Conservation (phyloP, 1,140 invertebrate genomes). For the Homalodisca vitripennis region DNA sequence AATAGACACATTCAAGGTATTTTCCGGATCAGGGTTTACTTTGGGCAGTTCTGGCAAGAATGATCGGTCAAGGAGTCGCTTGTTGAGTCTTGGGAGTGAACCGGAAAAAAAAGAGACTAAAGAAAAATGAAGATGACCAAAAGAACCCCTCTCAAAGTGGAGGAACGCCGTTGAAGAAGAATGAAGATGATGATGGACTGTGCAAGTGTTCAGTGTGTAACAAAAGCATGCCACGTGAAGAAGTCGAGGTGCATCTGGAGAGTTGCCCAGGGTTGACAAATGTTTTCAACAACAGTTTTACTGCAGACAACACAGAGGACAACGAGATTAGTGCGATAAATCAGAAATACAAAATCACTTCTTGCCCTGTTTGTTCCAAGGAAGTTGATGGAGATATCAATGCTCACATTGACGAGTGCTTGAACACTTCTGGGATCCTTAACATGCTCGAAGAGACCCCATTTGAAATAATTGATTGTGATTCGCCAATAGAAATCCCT, state of each 20-base stretch:
- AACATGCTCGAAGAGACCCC: slow-evolving; percentile 13
- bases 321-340: slow-evolving; percentile 30
- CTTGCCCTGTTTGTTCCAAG: slow-evolving; percentile 35
- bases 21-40: slow-evolving; percentile 33
- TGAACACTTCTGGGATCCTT: slow-evolving; percentile 1
- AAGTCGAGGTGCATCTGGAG: slow-evolving; percentile 52
- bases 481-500: not conserved
- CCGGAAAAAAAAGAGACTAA: not conserved
- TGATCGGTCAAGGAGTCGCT: not conserved
- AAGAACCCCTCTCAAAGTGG: not conserved
- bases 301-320: slow-evolving; percentile 29
- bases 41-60: slow-evolving; percentile 26
- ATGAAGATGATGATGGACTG: slow-evolving; percentile 24
- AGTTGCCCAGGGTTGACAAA: slow-evolving; percentile 42
- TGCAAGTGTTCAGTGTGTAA: slow-evolving; percentile 57
- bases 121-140: not conserved
- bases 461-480: not conserved
- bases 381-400: slow-evolving; percentile 35
- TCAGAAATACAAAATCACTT: slow-evolving; percentile 28
- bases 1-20: slow-evolving; percentile 31
- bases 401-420: slow-evolving; percentile 38
- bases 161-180: not conserved
- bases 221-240: slow-evolving; percentile 43
- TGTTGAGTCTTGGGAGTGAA: slow-evolving; percentile 1
- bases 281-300: slow-evolving; percentile 30